These are phyloP conservation scores for Spinibarbus caldwelli DNA, from an alignment of 2,797 vertebrate species.

Conservation along the genomic window DNA sequence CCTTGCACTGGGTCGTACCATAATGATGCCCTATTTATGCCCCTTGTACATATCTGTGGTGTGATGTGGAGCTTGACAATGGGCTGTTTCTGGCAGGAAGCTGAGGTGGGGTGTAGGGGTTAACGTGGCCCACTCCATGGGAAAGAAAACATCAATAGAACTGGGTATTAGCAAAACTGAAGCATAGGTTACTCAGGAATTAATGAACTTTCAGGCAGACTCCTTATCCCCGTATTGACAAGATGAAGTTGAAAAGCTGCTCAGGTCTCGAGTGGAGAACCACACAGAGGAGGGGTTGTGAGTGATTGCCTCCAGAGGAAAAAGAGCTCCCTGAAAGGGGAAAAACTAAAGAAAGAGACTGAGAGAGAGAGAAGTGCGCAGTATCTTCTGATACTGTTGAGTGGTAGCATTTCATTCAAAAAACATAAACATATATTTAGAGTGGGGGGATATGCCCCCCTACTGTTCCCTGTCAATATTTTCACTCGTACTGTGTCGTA, in stretches of 20 bases:
- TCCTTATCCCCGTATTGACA: slow-evolving; percentile 73
- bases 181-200: slow-evolving; percentile 72
- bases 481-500: too few species aligned
- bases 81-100: slow-evolving; percentile 47
- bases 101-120: slow-evolving; percentile 56
- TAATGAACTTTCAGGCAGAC: slow-evolving; percentile 74
- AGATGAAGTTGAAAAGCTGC: slow-evolving; percentile 69
- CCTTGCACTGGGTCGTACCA: slow-evolving; percentile 47
- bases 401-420: slow-evolving; percentile 4
- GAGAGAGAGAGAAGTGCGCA: slow-evolving; percentile 31
- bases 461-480: too few species aligned
- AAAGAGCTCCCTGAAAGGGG: slow-evolving; percentile 62
- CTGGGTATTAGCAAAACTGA: slow-evolving; percentile 66
- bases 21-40: slow-evolving; percentile 46
- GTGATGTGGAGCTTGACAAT: slow-evolving; percentile 50
- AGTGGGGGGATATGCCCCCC: too few species aligned
- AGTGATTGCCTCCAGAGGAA: slow-evolving; percentile 29
- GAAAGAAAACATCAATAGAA: slow-evolving; percentile 74
- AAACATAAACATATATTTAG: too few species aligned
- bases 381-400: slow-evolving; percentile 67
- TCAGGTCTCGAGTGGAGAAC: slow-evolving; percentile 59
- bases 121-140: slow-evolving; percentile 66
- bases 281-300: slow-evolving; percentile 49
- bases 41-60: slow-evolving; percentile 41
- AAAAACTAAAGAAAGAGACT: slow-evolving; percentile 49